Evolutionary conservation across 2,113 vertebrate genomes (phyloP).

Genomic region (Manacus vitellinus): DNA sequence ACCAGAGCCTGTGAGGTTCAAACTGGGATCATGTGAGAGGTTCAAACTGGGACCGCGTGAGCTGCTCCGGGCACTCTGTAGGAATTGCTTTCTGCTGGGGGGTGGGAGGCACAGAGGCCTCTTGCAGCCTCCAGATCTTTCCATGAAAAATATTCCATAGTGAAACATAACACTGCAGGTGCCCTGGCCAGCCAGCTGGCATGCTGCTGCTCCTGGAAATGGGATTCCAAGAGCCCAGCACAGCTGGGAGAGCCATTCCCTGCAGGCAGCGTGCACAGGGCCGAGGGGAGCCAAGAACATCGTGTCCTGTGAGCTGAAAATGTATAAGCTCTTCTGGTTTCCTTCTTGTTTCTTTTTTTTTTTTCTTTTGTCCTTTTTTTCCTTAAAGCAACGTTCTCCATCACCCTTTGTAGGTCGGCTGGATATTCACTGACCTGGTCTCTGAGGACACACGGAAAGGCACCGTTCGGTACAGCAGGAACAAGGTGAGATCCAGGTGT

Average conservation of each 20-base stretch:
- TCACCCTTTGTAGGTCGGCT: constrained; percentile 84
- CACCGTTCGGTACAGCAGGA: constrained; percentile 91
- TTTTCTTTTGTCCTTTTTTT: neutral
- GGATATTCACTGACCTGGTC: constrained; percentile 97
- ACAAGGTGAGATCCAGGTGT: constrained; percentile 80
- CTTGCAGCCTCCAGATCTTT: constrained; percentile 53
- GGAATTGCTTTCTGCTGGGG: neutral
- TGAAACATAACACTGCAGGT: constrained; percentile 53
- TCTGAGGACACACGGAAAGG: constrained; percentile 97
- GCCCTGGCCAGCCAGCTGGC: constrained; percentile 44
- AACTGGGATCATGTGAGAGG: constrained; percentile 6
- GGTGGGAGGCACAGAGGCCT: constrained; percentile 20
- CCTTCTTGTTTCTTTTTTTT: neutral
- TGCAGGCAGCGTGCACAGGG: constrained; percentile 29
- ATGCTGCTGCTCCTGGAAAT: constrained; percentile 53
- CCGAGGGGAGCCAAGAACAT: constrained; percentile 50
- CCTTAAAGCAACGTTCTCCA: neutral
- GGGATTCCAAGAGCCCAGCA: constrained; percentile 33
- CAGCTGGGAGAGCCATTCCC: constrained; percentile 66
- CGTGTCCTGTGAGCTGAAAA: constrained; percentile 42
- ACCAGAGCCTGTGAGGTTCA: neutral
- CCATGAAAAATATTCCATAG: constrained; percentile 41
- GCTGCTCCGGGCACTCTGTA: neutral
- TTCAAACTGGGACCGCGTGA: neutral
- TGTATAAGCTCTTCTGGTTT: constrained; percentile 23